Base-by-base conservation (phyloP, 2,113 vertebrate genomes). In the Labeo rohita region DNA sequence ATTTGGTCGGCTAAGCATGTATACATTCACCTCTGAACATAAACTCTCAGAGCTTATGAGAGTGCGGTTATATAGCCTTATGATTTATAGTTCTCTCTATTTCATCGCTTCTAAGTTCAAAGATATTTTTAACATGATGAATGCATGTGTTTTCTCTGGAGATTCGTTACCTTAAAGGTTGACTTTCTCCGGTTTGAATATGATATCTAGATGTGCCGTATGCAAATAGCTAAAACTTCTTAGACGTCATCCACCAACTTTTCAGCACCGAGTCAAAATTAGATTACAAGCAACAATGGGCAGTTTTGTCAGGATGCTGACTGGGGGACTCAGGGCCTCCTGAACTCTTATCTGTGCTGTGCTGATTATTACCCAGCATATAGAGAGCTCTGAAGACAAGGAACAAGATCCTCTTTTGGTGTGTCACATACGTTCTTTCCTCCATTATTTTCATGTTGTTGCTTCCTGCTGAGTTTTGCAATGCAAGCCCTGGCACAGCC, bases 281-380 rank as follows among this genome's bases (percentile, higher is more conserved):
- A 90, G 91, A 93, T 94, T 92, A 93, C 89, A 93, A 90, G 89
- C 91, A 92, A 92, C 93, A 93, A 91, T 90, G 90, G 91, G 90
- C 89, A 93, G 91, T 92, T 92, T 89, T 92, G 92, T 92, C 88
- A 91, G 90, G 88, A 81, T 86, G 86, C 79, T 89, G 88, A 91
- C 87, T 59, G 36, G 72, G 0, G 79, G 80, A 81, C 73, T 82
- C 59, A 0, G 63, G 50, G 77, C 74, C 81, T 72, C 80, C 78
- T 80, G 43, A 39, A 18, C 66, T 84, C 50, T 84, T 43, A 85
- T 87, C 74, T 84, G 28, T 28, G 91, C 86, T 85, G 87, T 54
- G 23, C 0, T 87, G 87, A 80, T 89, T 90, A 91, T 90, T 86
- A 90, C 88, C 84, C 89, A 87, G 92, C 92, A 89, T 90, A 76